Conservation (phyloP, 2,888 invertebrate genomes). For the Malthinus seriepunctatus region DNA sequence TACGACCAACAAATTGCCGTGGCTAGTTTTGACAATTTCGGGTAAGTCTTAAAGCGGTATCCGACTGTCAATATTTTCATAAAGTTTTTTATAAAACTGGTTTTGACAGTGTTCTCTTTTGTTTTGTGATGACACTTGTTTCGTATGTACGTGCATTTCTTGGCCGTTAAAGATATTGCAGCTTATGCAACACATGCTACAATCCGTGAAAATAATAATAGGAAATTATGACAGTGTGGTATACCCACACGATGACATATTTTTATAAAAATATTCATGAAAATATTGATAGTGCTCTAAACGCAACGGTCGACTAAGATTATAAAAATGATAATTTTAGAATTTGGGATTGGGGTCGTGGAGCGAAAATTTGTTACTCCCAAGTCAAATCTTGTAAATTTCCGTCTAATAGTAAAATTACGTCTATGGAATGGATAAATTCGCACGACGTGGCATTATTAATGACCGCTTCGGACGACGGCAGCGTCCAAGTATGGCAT, state of each 20-base stretch:
- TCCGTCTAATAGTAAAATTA: slow-evolving; percentile 65
- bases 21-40: slow-evolving; percentile 82
- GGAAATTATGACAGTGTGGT: too few relatives aligned
- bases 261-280: too few relatives aligned
- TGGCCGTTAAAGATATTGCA: too few relatives aligned
- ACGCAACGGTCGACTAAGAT: too few relatives aligned
- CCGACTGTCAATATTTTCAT: too few relatives aligned
- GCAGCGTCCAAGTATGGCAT: slow-evolving; percentile 73
- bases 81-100: too few relatives aligned
- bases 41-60: slow-evolving; percentile 62
- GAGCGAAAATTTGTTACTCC: slow-evolving; percentile 68
- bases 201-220: too few relatives aligned
- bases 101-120: background rate
- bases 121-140: slow-evolving; percentile 9
- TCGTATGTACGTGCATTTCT: too few relatives aligned
- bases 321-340: slow-evolving; percentile 52
- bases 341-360: slow-evolving; percentile 83
- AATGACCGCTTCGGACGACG: slow-evolving; percentile 77
- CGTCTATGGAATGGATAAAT: slow-evolving; percentile 85
- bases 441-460: slow-evolving; percentile 79
- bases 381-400: slow-evolving; percentile 56
- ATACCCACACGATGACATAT: too few relatives aligned
- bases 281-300: too few relatives aligned
- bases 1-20: slow-evolving; percentile 88
- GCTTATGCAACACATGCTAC: too few relatives aligned